Percentiles rank a stretch among this genome's conserved stretches.
phyloP scores from a whole-genome alignment of 2,888 invertebrate genomes.

The Lutraria lutraria region DNA sequence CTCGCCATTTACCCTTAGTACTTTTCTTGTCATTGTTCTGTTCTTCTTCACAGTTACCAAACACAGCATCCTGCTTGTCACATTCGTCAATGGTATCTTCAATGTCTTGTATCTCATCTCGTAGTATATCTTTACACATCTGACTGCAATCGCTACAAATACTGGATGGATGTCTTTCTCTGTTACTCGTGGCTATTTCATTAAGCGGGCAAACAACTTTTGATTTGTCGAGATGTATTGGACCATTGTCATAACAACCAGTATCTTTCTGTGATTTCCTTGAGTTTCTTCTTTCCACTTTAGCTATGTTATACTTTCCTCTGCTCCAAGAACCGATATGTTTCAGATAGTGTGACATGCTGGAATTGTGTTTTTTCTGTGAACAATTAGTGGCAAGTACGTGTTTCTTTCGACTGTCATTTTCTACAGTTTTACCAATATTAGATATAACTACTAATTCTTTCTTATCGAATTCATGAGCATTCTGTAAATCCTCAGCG shows the following conservation, averaged over 20 bases:
- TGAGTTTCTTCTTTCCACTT: constrained; percentile 30
- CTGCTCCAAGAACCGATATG: constrained; percentile 1
- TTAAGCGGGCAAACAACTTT: background rate
- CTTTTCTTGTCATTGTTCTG: background rate
- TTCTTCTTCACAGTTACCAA: background rate
- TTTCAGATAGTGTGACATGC: constrained; percentile 12
- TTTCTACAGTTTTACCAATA: background rate
- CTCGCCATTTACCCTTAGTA: constrained; percentile 31
- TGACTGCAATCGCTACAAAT: constrained; percentile 34
- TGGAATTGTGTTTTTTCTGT: constrained; percentile 10
- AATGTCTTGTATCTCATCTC: constrained; percentile 40
- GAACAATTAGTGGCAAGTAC: background rate
- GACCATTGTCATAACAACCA: background rate
- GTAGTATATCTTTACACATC: constrained; percentile 39
- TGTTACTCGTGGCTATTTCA: constrained; percentile 1
- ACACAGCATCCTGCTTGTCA: background rate
- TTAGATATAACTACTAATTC: background rate
- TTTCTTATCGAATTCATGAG: background rate
- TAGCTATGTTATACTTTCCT: constrained; percentile 33
- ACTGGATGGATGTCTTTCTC: constrained; percentile 41
- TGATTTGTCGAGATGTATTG: background rate
- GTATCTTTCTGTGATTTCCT: constrained; percentile 10
- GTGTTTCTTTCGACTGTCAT: background rate
- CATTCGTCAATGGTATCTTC: constrained; percentile 31
- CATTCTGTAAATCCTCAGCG: background rate